Evolutionary conservation across 2,888 invertebrate genomes (phyloP), one percentile per base, ranked within the genome.

Genomic region (Watsonalla binaria): DNA sequence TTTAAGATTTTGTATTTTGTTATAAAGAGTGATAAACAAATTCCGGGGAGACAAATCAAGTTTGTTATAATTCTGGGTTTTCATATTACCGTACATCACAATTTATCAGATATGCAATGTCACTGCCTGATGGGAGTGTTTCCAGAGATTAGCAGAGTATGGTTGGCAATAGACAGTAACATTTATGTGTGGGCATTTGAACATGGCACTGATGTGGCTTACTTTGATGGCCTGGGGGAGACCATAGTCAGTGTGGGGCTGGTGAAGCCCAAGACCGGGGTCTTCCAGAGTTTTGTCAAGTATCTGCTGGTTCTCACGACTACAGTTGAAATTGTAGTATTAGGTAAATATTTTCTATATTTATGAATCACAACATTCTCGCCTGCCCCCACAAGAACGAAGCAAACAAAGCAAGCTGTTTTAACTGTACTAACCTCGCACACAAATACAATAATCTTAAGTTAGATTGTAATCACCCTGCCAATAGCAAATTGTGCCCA

Each of bases 111-210:
- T 88, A 96, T 98, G 92, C 98, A 98, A 86, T 97, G 97, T 66
- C 97, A 98, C 76, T 98, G 97, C 79, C 94, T 96, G 91, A 98
- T 99, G 97, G 99, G 99, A 5, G 91, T 99, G 7, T 99, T 99
- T 88, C 96, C 98, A 55, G 98, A 98, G 83, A 98, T 99, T 64
- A 96, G 95, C 53, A 92, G 99, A 75, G 99, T 99, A 0, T 99
- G 99, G 99, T 90, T 99, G 54, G 97, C 98, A 6, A 97, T 99
- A 66, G 99, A 99, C 80, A 98, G 97, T 70, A 98, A 99, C 87
- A 96, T 99, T 67, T 99, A 98, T 90, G 94, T 99, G 42, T 99
- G 99, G 99, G 96, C 98, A 34, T 99, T 98, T 88, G 98, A 98
- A 84, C 96, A 97, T 85, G 96, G 97, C 51, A 94, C 95, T 59